Evolutionary conservation across 1,140 invertebrate genomes (phyloP), one percentile per base, ranked within the genome.

Genomic region (Drosophila pallidifrons): DNA sequence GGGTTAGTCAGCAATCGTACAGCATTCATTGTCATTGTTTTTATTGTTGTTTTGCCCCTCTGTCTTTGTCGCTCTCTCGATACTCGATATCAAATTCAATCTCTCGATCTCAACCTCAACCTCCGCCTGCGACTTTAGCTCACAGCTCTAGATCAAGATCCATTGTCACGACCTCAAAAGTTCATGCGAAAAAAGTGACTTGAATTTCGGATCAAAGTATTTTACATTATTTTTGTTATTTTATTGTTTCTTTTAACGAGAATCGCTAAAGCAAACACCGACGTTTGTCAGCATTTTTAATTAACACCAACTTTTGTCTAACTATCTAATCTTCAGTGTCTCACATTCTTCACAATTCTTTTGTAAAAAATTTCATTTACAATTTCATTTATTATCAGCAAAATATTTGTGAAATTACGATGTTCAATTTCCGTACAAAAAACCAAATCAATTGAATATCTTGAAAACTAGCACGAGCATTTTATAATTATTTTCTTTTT

Each of bases 91-190:
- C 70, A 46, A 59, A 68, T 59, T 69, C 55, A 38, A 61, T 74
- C 64, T 65, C 55, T 49, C 47, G 45, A 41, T 69, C 45, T 49
- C 45, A 25, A 38, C 10, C 55, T 68, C 49, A 75, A 79, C 72
- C 57, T 80, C 71, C 51, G 51, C 58, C 55, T 58, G 5, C 59
- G 38, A 64, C 15, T 35, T 58, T 28, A 25, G 20, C 25, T 70
- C 61, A 71, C 61, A 8, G 55, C 41, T 38, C 64, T 63, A 64
- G 81, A 80, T 85, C 68, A 71, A 83, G 75, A 79, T 68, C 79
- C 81, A 88, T 83, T 88, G 80, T 89, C 83, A 88, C 85, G 83
- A 88, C 77, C 83, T 75, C 63, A 77, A 63, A 79, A 68, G 77
- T 73, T 77, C 59, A 79, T 68, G 74, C 46, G 61, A 72, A 47